These are phyloP conservation scores for Megaceryle maxima DNA, from an alignment of 2,113 vertebrate species.

Conservation along the genomic window DNA sequence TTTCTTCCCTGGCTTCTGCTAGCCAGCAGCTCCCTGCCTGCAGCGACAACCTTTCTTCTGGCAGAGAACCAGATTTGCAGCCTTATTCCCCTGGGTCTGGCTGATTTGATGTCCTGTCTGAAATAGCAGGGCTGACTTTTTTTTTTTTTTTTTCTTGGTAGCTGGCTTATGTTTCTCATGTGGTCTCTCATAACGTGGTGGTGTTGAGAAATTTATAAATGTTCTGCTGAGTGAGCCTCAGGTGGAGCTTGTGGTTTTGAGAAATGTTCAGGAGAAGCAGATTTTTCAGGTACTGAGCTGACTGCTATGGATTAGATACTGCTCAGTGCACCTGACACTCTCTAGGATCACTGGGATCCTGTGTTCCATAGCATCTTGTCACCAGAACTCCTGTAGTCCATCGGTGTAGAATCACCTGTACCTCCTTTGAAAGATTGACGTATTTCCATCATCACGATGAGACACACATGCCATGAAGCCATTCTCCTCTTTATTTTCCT, in stretches of 20 bases:
- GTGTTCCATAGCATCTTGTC: neutral
- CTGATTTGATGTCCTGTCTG: neutral
- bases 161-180: neutral
- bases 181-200: neutral
- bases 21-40: neutral
- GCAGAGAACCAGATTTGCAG: neutral
- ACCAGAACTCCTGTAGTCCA: neutral
- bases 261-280: neutral
- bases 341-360: neutral
- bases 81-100: neutral
- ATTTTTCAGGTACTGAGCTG: neutral
- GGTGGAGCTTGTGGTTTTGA: neutral
- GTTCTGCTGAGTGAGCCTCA: neutral
- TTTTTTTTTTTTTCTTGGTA: neutral
- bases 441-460: neutral
- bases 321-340: neutral
- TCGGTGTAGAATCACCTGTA: neutral
- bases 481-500: neutral
- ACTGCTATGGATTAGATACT: neutral
- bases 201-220: neutral
- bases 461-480: rapidly evolving
- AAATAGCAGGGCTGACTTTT: neutral
- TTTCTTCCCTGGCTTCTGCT: neutral
- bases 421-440: neutral
- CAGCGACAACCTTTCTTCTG: neutral